phyloP scores from a whole-genome alignment of 2,888 invertebrate genomes.

The Ditula angustiorana region DNA sequence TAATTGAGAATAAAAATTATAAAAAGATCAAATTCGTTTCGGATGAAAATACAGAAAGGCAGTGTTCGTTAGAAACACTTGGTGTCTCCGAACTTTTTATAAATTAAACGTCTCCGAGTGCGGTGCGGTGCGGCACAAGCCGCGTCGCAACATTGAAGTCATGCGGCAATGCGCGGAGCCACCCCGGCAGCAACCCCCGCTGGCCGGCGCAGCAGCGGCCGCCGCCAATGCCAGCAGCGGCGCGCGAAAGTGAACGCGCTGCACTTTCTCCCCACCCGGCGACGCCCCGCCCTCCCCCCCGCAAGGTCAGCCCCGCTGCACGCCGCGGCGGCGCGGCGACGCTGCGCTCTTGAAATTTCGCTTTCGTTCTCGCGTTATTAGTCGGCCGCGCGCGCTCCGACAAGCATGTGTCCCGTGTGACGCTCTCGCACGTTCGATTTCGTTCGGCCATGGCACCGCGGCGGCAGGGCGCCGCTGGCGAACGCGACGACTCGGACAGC shows the following conservation, averaged over 20 bases:
- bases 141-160: not conserved
- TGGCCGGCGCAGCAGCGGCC: constrained; percentile 55
- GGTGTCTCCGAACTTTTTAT: too few species aligned
- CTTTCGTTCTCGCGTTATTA: constrained; percentile 88
- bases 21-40: too few species aligned
- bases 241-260: constrained; percentile 81
- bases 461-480: constrained; percentile 81
- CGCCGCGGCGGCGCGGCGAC: constrained; percentile 64
- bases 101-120: not conserved
- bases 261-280: constrained; percentile 83
- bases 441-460: constrained; percentile 82
- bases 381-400: constrained; percentile 86
- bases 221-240: constrained; percentile 58
- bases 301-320: constrained; percentile 71
- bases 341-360: constrained; percentile 89
- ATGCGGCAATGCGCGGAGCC: not conserved
- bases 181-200: constrained; percentile 23
- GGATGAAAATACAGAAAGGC: too few species aligned
- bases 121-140: not conserved
- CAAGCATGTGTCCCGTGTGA: constrained; percentile 86
- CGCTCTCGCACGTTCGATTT: constrained; percentile 80
- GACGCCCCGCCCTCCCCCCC: constrained; percentile 57
- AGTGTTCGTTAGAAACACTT: too few species aligned
- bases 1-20: too few species aligned
- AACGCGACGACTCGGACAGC: constrained; percentile 79